phyloP scores from a whole-genome alignment of 2,113 vertebrate genomes.

The Dicrurus megarhynchus region DNA sequence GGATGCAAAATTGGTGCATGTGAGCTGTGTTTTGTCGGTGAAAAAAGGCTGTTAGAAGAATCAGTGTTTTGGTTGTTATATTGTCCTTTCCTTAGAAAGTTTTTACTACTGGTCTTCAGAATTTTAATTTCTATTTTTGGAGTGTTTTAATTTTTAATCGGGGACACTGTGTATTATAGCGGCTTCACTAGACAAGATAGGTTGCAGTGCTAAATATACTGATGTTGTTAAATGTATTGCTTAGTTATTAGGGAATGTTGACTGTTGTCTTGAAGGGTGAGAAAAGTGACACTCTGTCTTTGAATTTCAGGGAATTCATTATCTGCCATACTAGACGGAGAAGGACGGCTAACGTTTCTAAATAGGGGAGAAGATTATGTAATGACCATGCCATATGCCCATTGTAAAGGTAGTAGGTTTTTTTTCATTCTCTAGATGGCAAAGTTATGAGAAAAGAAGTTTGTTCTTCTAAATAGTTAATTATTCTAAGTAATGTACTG shows the following conservation, averaged over 20 bases:
- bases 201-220: background rate
- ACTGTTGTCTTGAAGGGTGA: background rate
- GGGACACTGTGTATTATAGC: background rate
- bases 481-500: background rate
- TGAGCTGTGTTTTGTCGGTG: background rate
- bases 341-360: conserved; percentile 91
- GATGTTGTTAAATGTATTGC: background rate
- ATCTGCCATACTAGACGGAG: conserved; percentile 94
- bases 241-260: background rate
- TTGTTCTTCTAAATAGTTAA: background rate
- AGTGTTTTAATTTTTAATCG: background rate
- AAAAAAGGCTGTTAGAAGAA: background rate
- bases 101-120: background rate
- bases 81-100: background rate
- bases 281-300: background rate
- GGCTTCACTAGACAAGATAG: background rate
- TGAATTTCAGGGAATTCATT: conserved; percentile 90
- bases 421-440: background rate
- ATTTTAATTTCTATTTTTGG: background rate
- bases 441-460: background rate
- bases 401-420: conserved; percentile 90
- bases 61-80: background rate
- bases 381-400: conserved; percentile 99
- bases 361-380: conserved; percentile 96
- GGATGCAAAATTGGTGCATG: background rate